Base-by-base conservation (phyloP, 2,888 invertebrate genomes). In the Petrophora chlorosata region DNA sequence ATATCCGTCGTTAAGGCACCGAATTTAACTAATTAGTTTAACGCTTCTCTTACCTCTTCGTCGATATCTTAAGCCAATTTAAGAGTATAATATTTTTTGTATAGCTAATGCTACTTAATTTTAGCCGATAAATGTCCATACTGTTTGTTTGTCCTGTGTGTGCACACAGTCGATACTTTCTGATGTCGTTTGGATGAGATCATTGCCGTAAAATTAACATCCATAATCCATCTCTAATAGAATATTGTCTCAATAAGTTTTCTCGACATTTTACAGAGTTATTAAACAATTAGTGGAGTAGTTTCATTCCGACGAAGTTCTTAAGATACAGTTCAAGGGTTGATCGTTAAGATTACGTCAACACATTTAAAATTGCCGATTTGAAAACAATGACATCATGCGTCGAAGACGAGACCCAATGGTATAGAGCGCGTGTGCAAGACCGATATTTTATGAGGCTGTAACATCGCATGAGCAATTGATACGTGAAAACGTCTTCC, bases 371-470 rank as follows among this genome's bases (percentile, higher is more conserved):
- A 52, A 40, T 53, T 42, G 44, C 34, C 36, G 53, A 42, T 55
- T 50, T 53, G 38, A 53, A 53, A 29, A 51, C 43, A 44, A 48
- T 59, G 59, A 53, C 56, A 56, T 59, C 59, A 59, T 51, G 45
- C 36, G 34, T 7, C 12, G 14, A 29, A 30, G 23, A 40, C 34
- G 25, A 9, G 1, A 17, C 30, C 13, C 9, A 22, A 5, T 17
- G 13, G 22, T 32, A 35, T 25, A 35, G 46, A 48, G 36, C 38
- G 48, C 44, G 45, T 36, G 42, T 52, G 48, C 45, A 48, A 33
- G 40, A 42, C 35, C 40, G 29, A 43, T 52, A 45, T 56, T 52
- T 48, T 39, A 45, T 19, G 44, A 51, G 15, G 16, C 16, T 30
- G 13, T 10, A 8, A 19, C 13, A 9, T 15, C 14, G 12, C 25